Base-by-base conservation (phyloP, 2,797 vertebrate species). In the Rhinoraja longicauda region DNA sequence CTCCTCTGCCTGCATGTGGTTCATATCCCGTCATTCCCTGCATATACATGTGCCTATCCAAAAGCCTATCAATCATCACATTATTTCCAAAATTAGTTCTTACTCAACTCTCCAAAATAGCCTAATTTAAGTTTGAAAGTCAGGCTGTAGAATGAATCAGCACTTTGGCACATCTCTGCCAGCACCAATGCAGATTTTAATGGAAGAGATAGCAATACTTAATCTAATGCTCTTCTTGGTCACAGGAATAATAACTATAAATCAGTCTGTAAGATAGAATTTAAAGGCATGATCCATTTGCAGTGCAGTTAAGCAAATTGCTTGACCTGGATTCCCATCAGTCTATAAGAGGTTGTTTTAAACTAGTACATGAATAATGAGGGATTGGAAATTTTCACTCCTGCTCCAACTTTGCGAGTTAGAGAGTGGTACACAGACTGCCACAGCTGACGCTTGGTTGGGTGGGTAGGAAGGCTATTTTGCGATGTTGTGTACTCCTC, bases 41-140 rank as follows among this genome's bases (percentile, higher is more conserved):
- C 45, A 53, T 53, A 53, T 53, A 53, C 45, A 53, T 53, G 45
- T 53, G 45, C 0, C 45, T 45, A 53, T 53, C 45, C 0, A 53
- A 53, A 53, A 53, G 45, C 45, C 45, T 5, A 53, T 53, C 45
- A 53, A 4, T 32, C 84, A 67, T 32, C 32, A 32, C 62, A 88
- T 13, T 4, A 15, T 19, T 67, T 7, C 62, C 36, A 88, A 88
- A 88, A 67, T 32, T 88, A 88, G 32, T 15, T 88, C 29, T 64
- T 17, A 8, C n/a, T 59, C 59, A 88, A 67, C 84, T 67, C 84
- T 88, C 62, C 59, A 84, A 88, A 88, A 88, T 88, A 67, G n/a
- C 84, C 84, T 19, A 8, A 32, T 67, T 62, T n/a, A 86, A 86
- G n/a, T 7, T 59, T 62, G 29, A 62, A 32, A 6, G n/a, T n/a